Conservation (phyloP, 2,113 vertebrate genomes). For the Drymodes brunneopygia region DNA sequence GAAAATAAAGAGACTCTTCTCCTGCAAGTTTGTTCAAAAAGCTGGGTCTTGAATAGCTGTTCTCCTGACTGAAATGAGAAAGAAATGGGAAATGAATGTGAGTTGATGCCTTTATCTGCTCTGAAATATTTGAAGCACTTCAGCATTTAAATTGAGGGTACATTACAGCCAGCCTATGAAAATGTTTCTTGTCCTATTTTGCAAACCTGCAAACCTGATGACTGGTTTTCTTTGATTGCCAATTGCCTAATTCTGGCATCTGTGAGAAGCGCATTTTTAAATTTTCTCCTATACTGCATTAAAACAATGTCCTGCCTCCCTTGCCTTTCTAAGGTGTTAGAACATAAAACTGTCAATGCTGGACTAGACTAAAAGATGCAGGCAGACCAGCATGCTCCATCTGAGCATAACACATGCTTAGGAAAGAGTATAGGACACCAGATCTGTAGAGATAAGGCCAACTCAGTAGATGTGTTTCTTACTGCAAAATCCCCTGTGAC, state of each 20-base stretch:
- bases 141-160: not conserved
- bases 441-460: not conserved
- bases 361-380: not conserved
- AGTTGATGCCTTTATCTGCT: not conserved
- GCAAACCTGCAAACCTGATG: not conserved
- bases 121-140: not conserved
- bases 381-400: not conserved
- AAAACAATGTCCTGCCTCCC: not conserved
- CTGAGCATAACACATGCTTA: not conserved
- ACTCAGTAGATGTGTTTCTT: not conserved
- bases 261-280: not conserved
- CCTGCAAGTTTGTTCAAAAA: not conserved
- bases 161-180: not conserved
- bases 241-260: not conserved
- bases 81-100: not conserved
- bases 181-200: not conserved
- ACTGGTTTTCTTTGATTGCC: not conserved
- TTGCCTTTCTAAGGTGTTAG: not conserved
- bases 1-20: not conserved
- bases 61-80: not conserved
- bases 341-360: fast-evolving
- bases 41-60: not conserved
- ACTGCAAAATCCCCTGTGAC: not conserved
- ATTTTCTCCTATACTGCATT: not conserved
- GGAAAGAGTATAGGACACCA: not conserved